Evolutionary conservation across 1,140 invertebrate genomes (phyloP).

Genomic region (Macrobrachium rosenbergii): DNA sequence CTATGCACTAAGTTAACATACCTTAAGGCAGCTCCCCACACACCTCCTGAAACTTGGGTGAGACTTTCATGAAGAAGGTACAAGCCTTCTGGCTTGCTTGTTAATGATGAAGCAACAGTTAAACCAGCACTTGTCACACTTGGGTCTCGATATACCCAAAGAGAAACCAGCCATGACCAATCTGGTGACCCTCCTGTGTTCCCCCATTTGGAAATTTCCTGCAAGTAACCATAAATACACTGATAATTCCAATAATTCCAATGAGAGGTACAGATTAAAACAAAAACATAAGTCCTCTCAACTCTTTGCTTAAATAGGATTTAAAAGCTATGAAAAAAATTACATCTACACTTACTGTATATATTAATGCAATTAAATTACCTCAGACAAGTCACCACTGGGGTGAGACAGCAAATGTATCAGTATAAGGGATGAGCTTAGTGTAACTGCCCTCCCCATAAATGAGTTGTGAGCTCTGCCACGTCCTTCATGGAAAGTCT

Average conservation of each 20-base stretch:
- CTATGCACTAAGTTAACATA: not conserved
- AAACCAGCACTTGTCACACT: constrained; percentile 35
- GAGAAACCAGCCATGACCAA: constrained; percentile 46
- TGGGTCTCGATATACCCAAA: constrained; percentile 48
- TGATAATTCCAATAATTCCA: not conserved
- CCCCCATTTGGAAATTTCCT: not conserved
- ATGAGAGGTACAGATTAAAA: not conserved
- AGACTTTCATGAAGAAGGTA: constrained; percentile 28
- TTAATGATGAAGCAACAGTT: constrained; percentile 29
- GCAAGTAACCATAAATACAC: not conserved
- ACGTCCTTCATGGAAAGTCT: constrained; percentile 37
- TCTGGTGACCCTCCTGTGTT: not conserved
- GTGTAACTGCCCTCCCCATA: constrained; percentile 36
- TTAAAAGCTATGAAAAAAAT: too few relatives aligned
- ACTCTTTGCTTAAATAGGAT: too few relatives aligned
- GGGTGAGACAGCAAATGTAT: constrained; percentile 45
- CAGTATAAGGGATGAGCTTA: constrained; percentile 32
- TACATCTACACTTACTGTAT: too few relatives aligned
- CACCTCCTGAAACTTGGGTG: constrained; percentile 44
- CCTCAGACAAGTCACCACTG: constrained; percentile 13
- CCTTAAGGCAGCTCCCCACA: constrained; percentile 55
- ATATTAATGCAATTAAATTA: not conserved
- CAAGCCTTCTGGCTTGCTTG: not conserved
- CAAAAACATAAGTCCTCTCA: not conserved
- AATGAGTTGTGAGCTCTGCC: constrained; percentile 46